Percentiles rank a stretch among this genome's conserved stretches.
phyloP scores from a whole-genome alignment of 2,113 vertebrate species.

The Helogale parvula region DNA sequence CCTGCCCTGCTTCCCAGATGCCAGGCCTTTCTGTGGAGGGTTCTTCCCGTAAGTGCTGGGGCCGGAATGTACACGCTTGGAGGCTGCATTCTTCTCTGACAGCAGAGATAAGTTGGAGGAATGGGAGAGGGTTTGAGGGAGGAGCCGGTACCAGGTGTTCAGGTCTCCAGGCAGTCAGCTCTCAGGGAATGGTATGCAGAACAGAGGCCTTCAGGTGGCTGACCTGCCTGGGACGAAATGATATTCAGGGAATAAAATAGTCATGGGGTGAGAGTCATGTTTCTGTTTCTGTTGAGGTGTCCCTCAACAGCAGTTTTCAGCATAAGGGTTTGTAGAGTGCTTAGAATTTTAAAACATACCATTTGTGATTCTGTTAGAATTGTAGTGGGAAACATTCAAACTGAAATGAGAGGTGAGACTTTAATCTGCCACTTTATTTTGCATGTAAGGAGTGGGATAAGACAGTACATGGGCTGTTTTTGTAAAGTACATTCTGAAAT shows the following conservation, averaged over 20 bases:
- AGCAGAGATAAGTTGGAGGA: conserved; percentile 83
- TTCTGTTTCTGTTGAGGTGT: background rate
- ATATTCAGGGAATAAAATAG: conserved; percentile 6
- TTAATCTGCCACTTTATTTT: background rate
- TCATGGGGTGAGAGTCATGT: background rate
- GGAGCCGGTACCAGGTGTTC: conserved; percentile 84
- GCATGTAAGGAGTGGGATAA: background rate
- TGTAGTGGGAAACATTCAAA: background rate
- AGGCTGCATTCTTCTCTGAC: conserved; percentile 86
- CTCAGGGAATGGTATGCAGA: conserved; percentile 16
- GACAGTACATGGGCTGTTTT: background rate
- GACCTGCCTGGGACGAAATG: conserved; percentile 2
- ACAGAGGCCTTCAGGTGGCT: background rate
- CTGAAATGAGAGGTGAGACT: background rate
- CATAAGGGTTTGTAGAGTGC: background rate
- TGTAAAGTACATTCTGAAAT: background rate
- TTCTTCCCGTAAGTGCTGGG: conserved; percentile 15
- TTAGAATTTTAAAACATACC: background rate
- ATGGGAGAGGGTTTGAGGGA: conserved; percentile 59
- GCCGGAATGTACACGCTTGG: conserved; percentile 73
- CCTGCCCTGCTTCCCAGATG: background rate
- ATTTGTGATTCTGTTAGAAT: background rate
- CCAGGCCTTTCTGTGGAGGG: background rate
- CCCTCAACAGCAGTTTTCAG: background rate
- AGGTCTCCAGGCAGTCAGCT: conserved; percentile 74